A percentile compares a stretch with the other conserved stretches of the same genome.
Conservation (phyloP, 1,140 invertebrate genomes). For the Antheraea mylitta region DNA sequence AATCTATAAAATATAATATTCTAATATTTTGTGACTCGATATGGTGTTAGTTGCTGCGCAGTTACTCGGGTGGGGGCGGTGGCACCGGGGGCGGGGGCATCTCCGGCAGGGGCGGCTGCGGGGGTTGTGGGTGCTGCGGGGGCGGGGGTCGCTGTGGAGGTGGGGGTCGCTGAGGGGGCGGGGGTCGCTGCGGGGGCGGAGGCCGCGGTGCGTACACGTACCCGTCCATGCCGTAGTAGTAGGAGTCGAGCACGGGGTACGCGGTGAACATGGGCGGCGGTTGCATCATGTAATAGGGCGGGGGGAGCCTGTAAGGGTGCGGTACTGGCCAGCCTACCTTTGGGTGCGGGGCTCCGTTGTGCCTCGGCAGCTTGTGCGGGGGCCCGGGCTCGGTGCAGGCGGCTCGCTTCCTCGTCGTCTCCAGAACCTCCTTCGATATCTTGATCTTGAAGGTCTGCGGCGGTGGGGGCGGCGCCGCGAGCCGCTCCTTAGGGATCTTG, state of each 20-base stretch:
- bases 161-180: conserved; percentile 22
- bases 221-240: conserved; percentile 49
- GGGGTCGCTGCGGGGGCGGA: conserved; percentile 22
- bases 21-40: neutral
- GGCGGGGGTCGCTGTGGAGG: conserved; percentile 18
- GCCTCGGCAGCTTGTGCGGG: conserved; percentile 54
- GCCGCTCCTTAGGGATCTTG: conserved; percentile 71
- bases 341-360: conserved; percentile 50
- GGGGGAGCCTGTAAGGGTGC: conserved; percentile 41
- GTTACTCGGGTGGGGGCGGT: conserved; percentile 61
- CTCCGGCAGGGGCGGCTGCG: too few relatives aligned
- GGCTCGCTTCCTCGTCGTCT: conserved; percentile 58
- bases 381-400: conserved; percentile 39
- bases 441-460: conserved; percentile 70
- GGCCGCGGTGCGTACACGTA: conserved; percentile 40
- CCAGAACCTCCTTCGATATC: conserved; percentile 71
- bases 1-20: neutral
- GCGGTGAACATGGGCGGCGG: conserved; percentile 49
- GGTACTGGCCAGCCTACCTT: conserved; percentile 53
- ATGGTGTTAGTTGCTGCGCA: neutral
- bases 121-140: too few relatives aligned
- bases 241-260: conserved; percentile 10
- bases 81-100: conserved; percentile 36
- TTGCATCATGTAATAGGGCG: conserved; percentile 60
- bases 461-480: conserved; percentile 69